Conservation (phyloP, 2,797 vertebrate genomes). For the Alectoris magna region DNA sequence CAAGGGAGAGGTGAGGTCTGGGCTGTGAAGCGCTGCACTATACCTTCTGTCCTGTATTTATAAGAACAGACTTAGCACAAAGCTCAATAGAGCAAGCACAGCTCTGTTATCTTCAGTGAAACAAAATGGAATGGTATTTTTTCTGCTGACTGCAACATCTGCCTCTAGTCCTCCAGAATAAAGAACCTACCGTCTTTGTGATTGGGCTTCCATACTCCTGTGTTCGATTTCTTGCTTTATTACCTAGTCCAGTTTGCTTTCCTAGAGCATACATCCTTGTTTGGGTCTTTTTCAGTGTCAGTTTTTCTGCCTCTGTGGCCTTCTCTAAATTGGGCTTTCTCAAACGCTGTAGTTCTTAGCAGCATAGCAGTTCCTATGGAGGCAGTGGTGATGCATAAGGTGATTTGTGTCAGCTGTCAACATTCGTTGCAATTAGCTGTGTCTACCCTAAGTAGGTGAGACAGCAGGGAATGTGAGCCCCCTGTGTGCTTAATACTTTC, state of each 20-base stretch:
- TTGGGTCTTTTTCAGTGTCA: neutral
- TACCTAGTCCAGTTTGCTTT: conserved; percentile 7
- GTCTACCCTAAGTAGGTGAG: neutral
- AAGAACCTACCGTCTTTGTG: neutral
- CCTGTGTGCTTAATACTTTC: neutral
- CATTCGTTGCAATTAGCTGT: neutral
- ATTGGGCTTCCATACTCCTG: neutral
- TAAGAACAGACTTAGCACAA: neutral
- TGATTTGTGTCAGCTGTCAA: neutral
- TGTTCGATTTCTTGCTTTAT: conserved; percentile 23
- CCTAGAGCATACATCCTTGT: neutral
- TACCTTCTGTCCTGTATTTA: neutral
- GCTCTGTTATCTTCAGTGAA: neutral
- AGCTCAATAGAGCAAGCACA: neutral
- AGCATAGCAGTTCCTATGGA: neutral
- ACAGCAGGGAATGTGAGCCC: neutral
- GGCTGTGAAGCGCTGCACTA: neutral
- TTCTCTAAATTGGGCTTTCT: neutral
- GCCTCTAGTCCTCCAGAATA: neutral
- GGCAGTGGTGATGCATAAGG: neutral
- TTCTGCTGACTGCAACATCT: conserved; percentile 15
- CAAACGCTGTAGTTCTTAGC: neutral
- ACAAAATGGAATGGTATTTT: neutral
- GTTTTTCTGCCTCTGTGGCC: neutral
- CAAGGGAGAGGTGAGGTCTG: neutral